A percentile compares a stretch with the other conserved stretches of the same genome.
These are phyloP conservation scores for Coecobrya sp. DNA, from an alignment of 2,888 invertebrate genomes.

Conservation along the genomic window DNA sequence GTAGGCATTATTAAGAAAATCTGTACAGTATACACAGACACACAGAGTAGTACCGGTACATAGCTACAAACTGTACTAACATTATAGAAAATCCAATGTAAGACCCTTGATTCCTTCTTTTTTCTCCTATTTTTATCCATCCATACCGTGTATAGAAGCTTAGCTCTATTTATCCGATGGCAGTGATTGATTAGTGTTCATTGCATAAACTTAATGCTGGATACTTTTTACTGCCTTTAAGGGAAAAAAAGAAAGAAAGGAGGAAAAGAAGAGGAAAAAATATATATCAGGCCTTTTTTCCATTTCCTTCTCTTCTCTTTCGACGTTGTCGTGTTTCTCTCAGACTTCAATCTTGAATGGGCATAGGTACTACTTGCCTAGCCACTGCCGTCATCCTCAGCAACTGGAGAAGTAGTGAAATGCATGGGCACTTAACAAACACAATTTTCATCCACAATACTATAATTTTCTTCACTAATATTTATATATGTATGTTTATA, in stretches of 20 bases:
- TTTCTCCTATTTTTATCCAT: constrained; percentile 36
- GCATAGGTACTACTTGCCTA: not conserved
- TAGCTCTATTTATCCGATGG: constrained; percentile 79
- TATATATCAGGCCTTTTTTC: constrained; percentile 54
- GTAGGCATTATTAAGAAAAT: not conserved
- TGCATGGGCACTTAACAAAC: not conserved
- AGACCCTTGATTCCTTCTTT: constrained; percentile 71
- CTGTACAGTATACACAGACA: not conserved
- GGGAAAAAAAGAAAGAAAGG: not conserved
- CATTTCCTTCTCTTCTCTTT: constrained; percentile 57
- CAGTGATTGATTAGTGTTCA: constrained; percentile 81
- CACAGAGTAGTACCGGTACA: not conserved
- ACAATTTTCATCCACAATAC: not conserved
- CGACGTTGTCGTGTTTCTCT: constrained; percentile 13
- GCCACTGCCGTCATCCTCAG: not conserved
- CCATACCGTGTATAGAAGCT: constrained; percentile 50
- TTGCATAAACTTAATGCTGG: constrained; percentile 67
- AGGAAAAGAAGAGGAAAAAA: constrained; percentile 2
- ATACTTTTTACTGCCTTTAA: constrained; percentile 56
- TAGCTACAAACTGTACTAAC: not conserved
- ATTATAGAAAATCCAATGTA: constrained; percentile 61
- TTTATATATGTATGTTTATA: too few species aligned
- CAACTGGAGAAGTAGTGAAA: not conserved
- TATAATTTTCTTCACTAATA: not conserved
- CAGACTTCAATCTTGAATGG: constrained; percentile 36